These are phyloP conservation scores for Heliconius nattereri DNA, from an alignment of 1,140 invertebrate genomes.

Conservation along the genomic window DNA sequence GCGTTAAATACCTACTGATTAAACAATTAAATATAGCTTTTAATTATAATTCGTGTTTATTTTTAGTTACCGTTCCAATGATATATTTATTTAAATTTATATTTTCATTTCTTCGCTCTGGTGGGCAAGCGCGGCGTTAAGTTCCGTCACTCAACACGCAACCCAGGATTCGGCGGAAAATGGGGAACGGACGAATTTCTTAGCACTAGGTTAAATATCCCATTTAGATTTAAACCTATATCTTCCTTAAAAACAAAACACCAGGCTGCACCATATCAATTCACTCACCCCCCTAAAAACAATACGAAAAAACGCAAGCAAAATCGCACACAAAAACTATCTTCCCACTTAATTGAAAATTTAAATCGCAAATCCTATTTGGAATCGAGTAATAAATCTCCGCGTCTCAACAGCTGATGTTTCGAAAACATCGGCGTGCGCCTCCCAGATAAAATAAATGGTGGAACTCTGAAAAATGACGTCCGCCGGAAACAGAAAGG, in stretches of 20 bases:
- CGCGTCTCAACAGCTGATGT: conserved; percentile 72
- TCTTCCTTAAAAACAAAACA: not conserved
- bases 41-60: not conserved
- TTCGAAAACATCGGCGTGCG: conserved; percentile 56
- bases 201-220: too few species aligned
- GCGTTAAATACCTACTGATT: conserved; percentile 15
- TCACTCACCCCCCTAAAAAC: not conserved
- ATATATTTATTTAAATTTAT: too few species aligned
- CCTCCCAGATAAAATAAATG: conserved; percentile 78
- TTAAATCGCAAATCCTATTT: conserved; percentile 38
- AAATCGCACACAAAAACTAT: not conserved
- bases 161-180: too few species aligned
- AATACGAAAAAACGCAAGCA: not conserved
- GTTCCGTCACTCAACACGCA: too few species aligned
- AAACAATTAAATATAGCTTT: conserved; percentile 2
- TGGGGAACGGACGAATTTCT: too few species aligned
- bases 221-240: not conserved
- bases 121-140: too few species aligned
- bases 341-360: conserved; percentile 28
- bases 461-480: conserved; percentile 75
- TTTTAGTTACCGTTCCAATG: not conserved
- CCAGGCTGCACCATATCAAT: not conserved
- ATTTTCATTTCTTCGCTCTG: too few species aligned
- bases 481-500: conserved; percentile 64
- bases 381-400: conserved; percentile 69